A percentile compares a stretch with the other conserved stretches of the same genome.
phyloP scores from a whole-genome alignment of 2,797 vertebrate genomes.

The Spinibarbus caldwelli region DNA sequence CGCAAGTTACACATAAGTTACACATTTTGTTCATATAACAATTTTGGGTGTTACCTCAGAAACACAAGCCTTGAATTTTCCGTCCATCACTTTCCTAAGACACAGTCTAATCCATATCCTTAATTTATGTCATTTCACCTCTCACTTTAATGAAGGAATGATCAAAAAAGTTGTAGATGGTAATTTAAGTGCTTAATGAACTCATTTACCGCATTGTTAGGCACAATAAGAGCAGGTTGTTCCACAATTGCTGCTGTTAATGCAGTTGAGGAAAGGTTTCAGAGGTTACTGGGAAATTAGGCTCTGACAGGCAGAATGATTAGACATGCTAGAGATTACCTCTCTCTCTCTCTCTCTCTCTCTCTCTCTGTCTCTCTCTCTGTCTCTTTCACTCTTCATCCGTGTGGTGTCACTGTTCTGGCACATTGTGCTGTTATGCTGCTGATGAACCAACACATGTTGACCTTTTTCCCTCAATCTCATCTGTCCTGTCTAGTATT shows the following conservation, averaged over 20 bases:
- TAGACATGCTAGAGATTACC: constrained; percentile 42
- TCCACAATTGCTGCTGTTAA: constrained; percentile 50
- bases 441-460: constrained; percentile 48
- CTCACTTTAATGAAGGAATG: constrained; percentile 25
- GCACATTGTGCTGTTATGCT: constrained; percentile 39
- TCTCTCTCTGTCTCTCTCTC: constrained; percentile 1
- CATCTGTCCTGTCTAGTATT: constrained; percentile 53
- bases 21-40: constrained; percentile 17
- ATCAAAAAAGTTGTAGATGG: constrained; percentile 48
- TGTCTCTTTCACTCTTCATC: neutral
- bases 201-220: constrained; percentile 61
- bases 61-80: constrained; percentile 18
- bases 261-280: constrained; percentile 49
- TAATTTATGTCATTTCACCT: constrained; percentile 34
- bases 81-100: constrained; percentile 14
- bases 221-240: constrained; percentile 52
- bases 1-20: constrained; percentile 23
- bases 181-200: constrained; percentile 60
- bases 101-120: neutral
- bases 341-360: constrained; percentile 19
- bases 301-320: constrained; percentile 58
- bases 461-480: constrained; percentile 39
- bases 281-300: constrained; percentile 53
- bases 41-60: constrained; percentile 19
- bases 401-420: constrained; percentile 21